Base-by-base conservation (phyloP, 2,797 vertebrate species). In the Rhinichthys osculus region DNA sequence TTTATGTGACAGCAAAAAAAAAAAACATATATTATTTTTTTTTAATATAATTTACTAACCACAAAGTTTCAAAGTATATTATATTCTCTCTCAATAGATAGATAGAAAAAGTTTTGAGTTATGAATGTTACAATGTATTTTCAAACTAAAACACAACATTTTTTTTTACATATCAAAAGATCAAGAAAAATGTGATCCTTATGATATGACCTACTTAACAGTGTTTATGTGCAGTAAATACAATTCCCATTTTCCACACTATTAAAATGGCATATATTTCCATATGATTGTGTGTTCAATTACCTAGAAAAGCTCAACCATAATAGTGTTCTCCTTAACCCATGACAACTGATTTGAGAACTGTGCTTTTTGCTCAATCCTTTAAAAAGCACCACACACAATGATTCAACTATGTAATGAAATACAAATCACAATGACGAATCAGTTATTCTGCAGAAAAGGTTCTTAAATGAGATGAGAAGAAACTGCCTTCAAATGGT, bases 381-480 rank as follows among this genome's bases (percentile, higher is more conserved):
- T 83, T 81, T 78, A 76, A 81, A 88, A 78, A 71, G 54, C 44
- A 42, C 66, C 44, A 67, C 54, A 54, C 52, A 17, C 42, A 82
- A 64, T 88, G 89, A 87, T 84, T 92, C 85, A 70, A 69, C 40
- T 72, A 87, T 80, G 30, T 87, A 87, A 82, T 69, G 71, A 87
- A 88, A 78, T 89, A 81, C 88, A 87, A 92, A 88, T 91, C 88
- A 90, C 78, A 70, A 35, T 17, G 77, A 66, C 72, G 89, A 89
- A 93, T 92, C 91, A 90, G 82, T 70, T 85, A 83, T 82, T 88
- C 78, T 73, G 83, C 47, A 84, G 54, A 70, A 82, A 83, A 85
- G 17, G 17, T 27, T 88, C 74, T 23, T 44, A 78, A 86, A 78
- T 67, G 40, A 23, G 35, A 70, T 40, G 35, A 78, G n/a, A 81